Conservation (phyloP, 2,113 vertebrate genomes). For the Megalops atlanticus region DNA sequence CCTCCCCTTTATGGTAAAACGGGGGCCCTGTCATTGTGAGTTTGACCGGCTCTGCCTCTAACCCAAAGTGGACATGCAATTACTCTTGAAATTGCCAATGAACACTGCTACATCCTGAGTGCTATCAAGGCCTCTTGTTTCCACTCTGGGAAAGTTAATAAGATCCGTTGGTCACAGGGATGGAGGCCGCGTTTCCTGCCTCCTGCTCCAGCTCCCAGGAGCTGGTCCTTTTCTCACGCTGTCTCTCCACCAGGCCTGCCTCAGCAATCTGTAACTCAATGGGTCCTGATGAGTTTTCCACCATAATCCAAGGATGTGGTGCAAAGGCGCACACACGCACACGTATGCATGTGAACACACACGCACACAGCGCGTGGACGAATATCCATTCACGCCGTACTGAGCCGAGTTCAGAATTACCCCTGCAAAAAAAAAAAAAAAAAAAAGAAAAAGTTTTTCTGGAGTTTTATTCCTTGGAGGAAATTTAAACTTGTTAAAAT, state of each 20-base stretch:
- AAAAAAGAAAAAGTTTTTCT: constrained; percentile 12
- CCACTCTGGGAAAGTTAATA: constrained; percentile 30
- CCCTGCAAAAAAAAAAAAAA: not conserved
- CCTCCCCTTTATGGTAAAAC: constrained; percentile 38
- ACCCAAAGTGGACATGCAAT: constrained; percentile 45
- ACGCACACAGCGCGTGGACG: not conserved
- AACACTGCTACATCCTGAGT: constrained; percentile 44
- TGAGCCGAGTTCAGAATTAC: constrained; percentile 16
- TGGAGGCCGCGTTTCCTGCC: not conserved
- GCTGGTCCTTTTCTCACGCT: not conserved
- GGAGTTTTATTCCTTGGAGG: not conserved
- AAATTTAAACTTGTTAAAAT: constrained; percentile 16
- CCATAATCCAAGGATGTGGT: not conserved
- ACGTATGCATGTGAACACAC: not conserved
- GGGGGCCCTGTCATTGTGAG: constrained; percentile 28
- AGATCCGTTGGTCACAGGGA: constrained; percentile 15
- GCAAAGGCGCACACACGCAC: not conserved
- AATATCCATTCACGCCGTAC: not conserved
- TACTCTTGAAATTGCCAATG: constrained; percentile 52
- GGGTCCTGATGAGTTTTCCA: not conserved
- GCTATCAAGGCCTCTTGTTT: constrained; percentile 31
- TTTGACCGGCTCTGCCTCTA: constrained; percentile 39
- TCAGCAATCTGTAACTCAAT: constrained; percentile 1
- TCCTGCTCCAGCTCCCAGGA: not conserved
- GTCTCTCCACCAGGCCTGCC: not conserved